Conservation (phyloP, 2,113 vertebrate species). For the Sinocyclocheilus anshuiensis region DNA sequence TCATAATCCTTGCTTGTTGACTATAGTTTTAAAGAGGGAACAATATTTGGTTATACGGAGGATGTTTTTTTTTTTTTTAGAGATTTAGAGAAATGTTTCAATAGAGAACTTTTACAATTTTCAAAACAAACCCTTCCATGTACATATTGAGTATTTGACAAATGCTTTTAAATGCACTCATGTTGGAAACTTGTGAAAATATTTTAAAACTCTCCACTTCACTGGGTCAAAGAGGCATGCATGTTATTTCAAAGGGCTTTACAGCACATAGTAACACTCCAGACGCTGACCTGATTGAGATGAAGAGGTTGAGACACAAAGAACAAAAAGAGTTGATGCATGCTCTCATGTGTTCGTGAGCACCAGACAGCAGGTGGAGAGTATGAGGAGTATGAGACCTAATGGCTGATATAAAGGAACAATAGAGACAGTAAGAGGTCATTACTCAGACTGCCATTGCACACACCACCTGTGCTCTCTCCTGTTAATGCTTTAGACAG, state of each 20-base stretch:
- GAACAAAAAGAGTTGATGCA: constrained; percentile 23
- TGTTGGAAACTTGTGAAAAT: constrained; percentile 24
- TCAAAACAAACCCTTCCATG: not conserved
- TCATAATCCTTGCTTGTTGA: not conserved
- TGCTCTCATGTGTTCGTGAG: constrained; percentile 37
- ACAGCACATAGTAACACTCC: not conserved
- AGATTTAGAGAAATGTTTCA: not conserved
- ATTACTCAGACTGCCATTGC: constrained; percentile 39
- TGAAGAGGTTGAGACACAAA: constrained; percentile 26
- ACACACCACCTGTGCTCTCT: constrained; percentile 46
- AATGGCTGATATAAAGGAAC: constrained; percentile 49
- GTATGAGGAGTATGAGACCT: constrained; percentile 6
- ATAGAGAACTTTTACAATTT: not conserved
- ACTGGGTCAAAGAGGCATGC: not conserved
- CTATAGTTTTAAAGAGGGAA: not conserved
- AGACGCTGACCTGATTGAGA: constrained; percentile 9
- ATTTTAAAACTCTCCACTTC: constrained; percentile 9
- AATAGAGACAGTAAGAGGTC: constrained; percentile 28
- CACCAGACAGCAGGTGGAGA: constrained; percentile 40
- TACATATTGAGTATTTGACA: not conserved
- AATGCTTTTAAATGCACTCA: not conserved
- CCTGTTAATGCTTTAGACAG: constrained; percentile 32
- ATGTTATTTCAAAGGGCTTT: constrained; percentile 25
- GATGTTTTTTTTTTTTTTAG: not conserved
- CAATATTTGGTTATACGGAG: not conserved